A percentile compares a stretch with the other conserved stretches of the same genome.
Conservation (phyloP, 92 coral and sea anemone species). For the Umimayanthus kanabou region DNA sequence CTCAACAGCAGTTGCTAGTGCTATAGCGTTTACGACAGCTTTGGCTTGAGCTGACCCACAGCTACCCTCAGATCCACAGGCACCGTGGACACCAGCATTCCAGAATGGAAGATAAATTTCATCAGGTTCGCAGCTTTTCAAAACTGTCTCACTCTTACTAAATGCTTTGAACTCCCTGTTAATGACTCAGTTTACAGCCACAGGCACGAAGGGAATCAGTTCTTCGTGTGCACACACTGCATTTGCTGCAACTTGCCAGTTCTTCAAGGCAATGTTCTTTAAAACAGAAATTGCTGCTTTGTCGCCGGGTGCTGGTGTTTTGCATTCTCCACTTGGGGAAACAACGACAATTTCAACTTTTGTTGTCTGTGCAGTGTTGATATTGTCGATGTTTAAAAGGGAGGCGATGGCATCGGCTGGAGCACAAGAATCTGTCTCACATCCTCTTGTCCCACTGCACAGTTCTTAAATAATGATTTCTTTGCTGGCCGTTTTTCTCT, state of each 20-base stretch:
- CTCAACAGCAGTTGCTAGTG: background rate
- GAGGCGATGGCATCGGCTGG: too few relatives aligned
- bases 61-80: conserved; percentile 16
- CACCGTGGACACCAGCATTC: conserved; percentile 32
- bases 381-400: too few relatives aligned
- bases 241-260: background rate
- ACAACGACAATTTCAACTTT: too few relatives aligned
- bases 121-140: background rate
- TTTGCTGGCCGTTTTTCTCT: too few relatives aligned
- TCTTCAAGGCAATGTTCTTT: background rate
- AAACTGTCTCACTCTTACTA: conserved; percentile 3
- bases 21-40: background rate
- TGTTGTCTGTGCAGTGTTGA: too few relatives aligned
- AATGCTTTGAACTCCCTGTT: conserved; percentile 7
- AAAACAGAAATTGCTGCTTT: background rate
- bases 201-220: background rate
- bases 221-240: background rate
- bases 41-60: background rate
- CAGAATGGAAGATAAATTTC: conserved; percentile 2
- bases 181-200: background rate
- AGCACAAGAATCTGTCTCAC: too few relatives aligned
- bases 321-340: too few relatives aligned
- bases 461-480: too few relatives aligned
- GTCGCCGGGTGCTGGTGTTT: background rate
- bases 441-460: too few relatives aligned